A percentile compares a stretch with the other conserved stretches of the same genome.
phyloP scores from a whole-genome alignment of 2,113 vertebrate genomes.

The Thomomys bottae region DNA sequence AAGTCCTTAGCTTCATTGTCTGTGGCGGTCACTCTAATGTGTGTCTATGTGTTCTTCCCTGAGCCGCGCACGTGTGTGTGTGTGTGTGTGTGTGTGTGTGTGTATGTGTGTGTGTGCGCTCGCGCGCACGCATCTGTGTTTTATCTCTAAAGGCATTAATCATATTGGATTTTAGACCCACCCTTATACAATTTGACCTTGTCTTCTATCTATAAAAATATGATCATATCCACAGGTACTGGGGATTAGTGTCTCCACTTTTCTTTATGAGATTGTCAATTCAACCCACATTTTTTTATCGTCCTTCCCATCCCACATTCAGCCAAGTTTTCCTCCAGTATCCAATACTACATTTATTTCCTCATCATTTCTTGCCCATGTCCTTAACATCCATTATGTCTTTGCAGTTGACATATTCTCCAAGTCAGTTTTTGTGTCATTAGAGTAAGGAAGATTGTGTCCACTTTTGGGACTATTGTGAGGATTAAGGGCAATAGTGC shows the following conservation, averaged over 20 bases:
- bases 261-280: neutral
- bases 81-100: neutral
- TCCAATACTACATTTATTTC: neutral
- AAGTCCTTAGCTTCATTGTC: neutral
- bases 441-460: neutral
- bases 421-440: neutral
- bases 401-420: neutral
- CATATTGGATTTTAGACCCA: neutral
- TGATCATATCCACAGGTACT: neutral
- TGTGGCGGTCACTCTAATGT: neutral
- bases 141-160: neutral
- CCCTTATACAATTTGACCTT: neutral
- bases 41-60: neutral
- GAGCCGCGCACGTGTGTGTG: neutral
- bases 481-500: neutral
- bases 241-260: neutral
- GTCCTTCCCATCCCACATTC: neutral
- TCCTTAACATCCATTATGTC: neutral
- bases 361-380: neutral
- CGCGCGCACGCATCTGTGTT: too few relatives aligned
- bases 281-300: neutral
- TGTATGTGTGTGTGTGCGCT: fast-evolving
- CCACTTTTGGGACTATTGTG: neutral
- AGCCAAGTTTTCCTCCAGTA: neutral
- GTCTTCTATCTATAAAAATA: neutral